Base-by-base conservation (phyloP, 2,797 vertebrate genomes). In the Fratercula arctica region DNA sequence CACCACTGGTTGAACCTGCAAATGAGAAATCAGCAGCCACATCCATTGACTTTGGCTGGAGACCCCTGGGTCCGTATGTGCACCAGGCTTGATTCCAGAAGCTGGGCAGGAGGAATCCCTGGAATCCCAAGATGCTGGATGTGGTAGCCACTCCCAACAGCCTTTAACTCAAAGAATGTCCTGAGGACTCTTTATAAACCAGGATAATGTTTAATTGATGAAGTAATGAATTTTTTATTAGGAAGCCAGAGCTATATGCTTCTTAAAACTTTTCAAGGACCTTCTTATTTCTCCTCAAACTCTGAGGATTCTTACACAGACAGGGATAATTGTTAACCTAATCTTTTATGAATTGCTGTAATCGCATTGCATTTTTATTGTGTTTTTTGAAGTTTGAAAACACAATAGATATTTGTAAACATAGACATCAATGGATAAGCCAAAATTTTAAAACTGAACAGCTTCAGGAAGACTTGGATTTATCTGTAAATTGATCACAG, bases 11-110 rank as follows among this genome's bases (percentile, higher is more conserved):
- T 88, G 33, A 81, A 80, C 11, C 23, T 51, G 16, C 35, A 57
- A 43, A 69, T 19, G 18, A 50, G 43, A 57, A 76, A 68, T n/a
- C 18, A 68, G 29, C 43, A 77, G 37, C 13, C 35, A 63, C 50
- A 37, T 70, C 15, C 23, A 43, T 19, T 68, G 53, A 11, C 20
- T 48, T 61, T 63, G 20, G 35, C 35, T 48, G n/a, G 50, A 68
- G 61, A 33, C 13, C 20, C 23, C 43, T 29, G 17, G 8, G 16
- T 61, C n/a, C 29, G 20, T 61, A 26, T 14, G 43, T 18, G 29
- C 39, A n/a, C 28, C 0, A 1, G 12, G 23, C 6, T 74, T 33
- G n/a, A 11, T 23, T 46, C 16, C 29, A 60, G n/a, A 1, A 8
- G 29, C 39, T 9, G 3, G 14, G 39, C 53, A 73, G 45, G 39